phyloP scores from a whole-genome alignment of 2,113 vertebrate species.

The Clarias gariepinus region DNA sequence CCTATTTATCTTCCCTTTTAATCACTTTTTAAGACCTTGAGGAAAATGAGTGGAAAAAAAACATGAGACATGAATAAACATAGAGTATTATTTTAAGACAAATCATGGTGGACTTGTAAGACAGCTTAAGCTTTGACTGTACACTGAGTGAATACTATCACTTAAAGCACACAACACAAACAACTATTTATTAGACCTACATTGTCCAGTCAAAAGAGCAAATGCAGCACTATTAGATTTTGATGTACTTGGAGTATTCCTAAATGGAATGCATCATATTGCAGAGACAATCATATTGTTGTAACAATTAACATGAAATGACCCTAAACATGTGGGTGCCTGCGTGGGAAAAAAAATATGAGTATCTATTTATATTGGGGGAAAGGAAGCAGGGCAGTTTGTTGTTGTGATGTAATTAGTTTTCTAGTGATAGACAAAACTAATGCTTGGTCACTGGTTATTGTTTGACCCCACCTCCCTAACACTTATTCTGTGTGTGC shows the following conservation, averaged over 20 bases:
- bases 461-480: constrained; percentile 44
- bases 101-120: not conserved
- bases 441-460: constrained; percentile 65
- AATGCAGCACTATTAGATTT: constrained; percentile 26
- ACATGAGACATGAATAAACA: not conserved
- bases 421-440: constrained; percentile 64
- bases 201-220: constrained; percentile 10
- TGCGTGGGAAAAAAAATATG: not conserved
- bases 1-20: not conserved
- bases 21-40: not conserved
- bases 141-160: not conserved
- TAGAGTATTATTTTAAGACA: constrained; percentile 1
- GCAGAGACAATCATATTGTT: not conserved
- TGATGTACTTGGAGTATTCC: constrained; percentile 7
- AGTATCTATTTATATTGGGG: not conserved
- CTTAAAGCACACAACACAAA: constrained; percentile 1
- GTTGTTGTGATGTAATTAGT: constrained; percentile 39
- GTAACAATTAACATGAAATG: constrained; percentile 13
- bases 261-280: constrained; percentile 23
- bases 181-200: constrained; percentile 12
- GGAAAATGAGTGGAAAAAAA: not conserved
- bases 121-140: not conserved
- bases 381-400: not conserved
- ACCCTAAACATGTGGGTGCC: not conserved
- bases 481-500: constrained; percentile 30